Base-by-base conservation (phyloP, 2,888 invertebrate species). In the Melipona beecheii region DNA sequence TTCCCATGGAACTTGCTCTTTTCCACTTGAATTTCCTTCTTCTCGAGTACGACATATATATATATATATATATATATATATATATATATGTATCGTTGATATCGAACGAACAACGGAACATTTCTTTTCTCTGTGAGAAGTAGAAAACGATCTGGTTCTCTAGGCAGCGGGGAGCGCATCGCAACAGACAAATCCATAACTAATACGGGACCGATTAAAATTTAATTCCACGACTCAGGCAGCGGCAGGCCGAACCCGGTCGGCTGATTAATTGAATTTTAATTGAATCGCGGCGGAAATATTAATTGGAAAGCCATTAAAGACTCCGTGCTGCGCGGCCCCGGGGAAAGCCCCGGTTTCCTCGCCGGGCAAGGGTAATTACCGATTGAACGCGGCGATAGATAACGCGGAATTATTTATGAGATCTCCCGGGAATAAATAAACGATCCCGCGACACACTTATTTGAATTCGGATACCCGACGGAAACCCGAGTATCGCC, bases 221-320 rank as follows among this genome's bases (percentile, higher is more conserved):
- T 92, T 93, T 92, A 91, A 92, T 93, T 92, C 86, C 87, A 77
- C 86, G 89, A 92, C 91, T 92, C 92, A 89, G 73, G 64, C 60
- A 74, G 75, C 75, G 60, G 71, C 70, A 66, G 52, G 58, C 70
- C 77, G 70, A 68, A 84, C 75, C 74, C 85, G 79, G 80, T 60
- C 62, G 71, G 78, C 76, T 91, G 92, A 93, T 93, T 93, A 93
- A 93, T 93, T 91, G 92, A 91, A 93, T 91, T 92, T 92, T 92
- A 93, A 93, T 93, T 92, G 90, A 91, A 92, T 92, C 91, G 90
- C 87, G 85, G 87, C 87, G 78, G 87, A 90, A 91, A 91, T 90
- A 90, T 93, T 92, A 92, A 93, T 93, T 91, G 92, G 90, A 90
- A 92, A 90, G 89, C 81, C 82, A 89, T 89, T 89, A 85, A 85